phyloP scores from a whole-genome alignment of 1,140 invertebrate species.

The Sitophilus oryzae region DNA sequence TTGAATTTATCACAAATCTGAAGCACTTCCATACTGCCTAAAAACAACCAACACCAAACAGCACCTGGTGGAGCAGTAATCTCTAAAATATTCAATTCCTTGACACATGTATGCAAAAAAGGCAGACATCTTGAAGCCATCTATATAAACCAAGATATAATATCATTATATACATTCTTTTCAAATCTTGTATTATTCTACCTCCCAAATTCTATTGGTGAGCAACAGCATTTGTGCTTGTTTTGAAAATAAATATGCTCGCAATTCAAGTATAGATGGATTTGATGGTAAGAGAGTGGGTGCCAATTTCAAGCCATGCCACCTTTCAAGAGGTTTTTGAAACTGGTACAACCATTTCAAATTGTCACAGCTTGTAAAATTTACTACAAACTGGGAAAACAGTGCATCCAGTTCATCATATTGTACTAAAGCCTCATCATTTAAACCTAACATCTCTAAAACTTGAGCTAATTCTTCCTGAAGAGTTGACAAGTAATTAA shows the following conservation, averaged over 20 bases:
- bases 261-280: constrained; percentile 71
- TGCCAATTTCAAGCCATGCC: constrained; percentile 73
- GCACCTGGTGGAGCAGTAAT: constrained; percentile 73
- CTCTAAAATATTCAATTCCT: constrained; percentile 74
- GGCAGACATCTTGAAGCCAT: constrained; percentile 77
- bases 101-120: constrained; percentile 80
- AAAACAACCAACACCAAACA: constrained; percentile 86
- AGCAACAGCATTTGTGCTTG: constrained; percentile 82
- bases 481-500: constrained; percentile 14
- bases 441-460: constrained; percentile 87
- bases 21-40: constrained; percentile 85
- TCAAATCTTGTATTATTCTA: constrained; percentile 41
- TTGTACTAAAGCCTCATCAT: constrained; percentile 91
- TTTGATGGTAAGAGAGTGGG: constrained; percentile 36
- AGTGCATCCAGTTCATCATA: constrained; percentile 96
- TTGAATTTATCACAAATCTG: constrained; percentile 66
- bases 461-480: constrained; percentile 94
- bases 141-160: constrained; percentile 44
- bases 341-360: constrained; percentile 76
- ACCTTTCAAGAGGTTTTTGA: constrained; percentile 67
- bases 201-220: constrained; percentile 74
- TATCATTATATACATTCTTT: background rate
- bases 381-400: constrained; percentile 93
- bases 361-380: constrained; percentile 78
- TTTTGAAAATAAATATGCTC: constrained; percentile 90